Base-by-base conservation (phyloP, 2,113 vertebrate genomes). In the Aix galericulata region DNA sequence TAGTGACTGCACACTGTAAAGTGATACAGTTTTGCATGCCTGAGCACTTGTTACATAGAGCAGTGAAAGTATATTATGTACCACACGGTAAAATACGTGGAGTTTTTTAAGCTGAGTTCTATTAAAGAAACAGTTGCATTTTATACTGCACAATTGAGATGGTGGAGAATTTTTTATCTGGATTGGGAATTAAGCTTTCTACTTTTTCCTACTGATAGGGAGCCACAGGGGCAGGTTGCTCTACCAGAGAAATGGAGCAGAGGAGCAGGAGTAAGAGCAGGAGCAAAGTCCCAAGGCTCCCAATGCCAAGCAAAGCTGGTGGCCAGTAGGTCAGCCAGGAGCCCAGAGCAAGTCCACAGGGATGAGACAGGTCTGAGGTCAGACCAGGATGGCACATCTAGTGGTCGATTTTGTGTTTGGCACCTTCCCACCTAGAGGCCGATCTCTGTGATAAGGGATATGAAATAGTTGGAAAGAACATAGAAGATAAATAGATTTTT, bases 341-440 rank as follows among this genome's bases (percentile, higher is more conserved):
- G 53, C 5, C 29, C 64, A 40, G 38, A 67, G 20, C 34, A 88
- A 50, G 25, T 3, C 2, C 25, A 42, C 1, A 1, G 15, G 4
- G 31, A 58, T 23, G 42, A 69, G 9, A 17, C 9, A 68, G 17
- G 44, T 88, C 46, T n/a, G 40, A 38, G 36, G 13, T 53, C 40
- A 72, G 60, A 38, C 14, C 31, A 68, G 29, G n/a, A 20, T 15
- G 55, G 21, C 9, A 55, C 74, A 73, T 29, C 36, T 68, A 8
- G 1, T 0, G 11, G 36, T 63, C 42, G 38, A 5, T 16, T 76
- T 23, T 29, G 13, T 1, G 3, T 31, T 32, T 78, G 22, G 3
- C 10, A 50, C 13, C 2, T 32, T 79, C 26, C 6, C 31, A 10
- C 2, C 1, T 17, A 64, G 10, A 63, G 21, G 12, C 17, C 9